Evolutionary conservation across 2,888 invertebrate species (phyloP).

Genomic region (Ornithoptera priamus): DNA sequence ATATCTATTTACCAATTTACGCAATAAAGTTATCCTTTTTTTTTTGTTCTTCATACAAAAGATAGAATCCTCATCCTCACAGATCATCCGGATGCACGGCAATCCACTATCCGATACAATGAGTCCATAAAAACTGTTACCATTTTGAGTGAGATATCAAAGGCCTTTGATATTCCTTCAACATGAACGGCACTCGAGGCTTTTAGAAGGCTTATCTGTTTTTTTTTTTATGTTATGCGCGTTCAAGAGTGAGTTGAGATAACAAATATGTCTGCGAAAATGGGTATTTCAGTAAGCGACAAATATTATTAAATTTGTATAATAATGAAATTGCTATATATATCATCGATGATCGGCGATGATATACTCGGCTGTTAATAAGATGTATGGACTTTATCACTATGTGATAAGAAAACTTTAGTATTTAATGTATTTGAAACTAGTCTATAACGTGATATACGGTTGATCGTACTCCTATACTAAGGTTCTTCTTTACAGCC

Average conservation of each 20-base stretch:
- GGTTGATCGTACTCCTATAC: too few species aligned
- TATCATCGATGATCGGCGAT: background rate
- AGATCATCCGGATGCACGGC: background rate
- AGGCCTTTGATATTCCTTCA: slow-evolving; percentile 16
- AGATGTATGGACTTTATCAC: too few species aligned
- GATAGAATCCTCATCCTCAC: background rate
- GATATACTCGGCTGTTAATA: too few species aligned
- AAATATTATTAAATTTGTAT: background rate
- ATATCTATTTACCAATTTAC: too few species aligned
- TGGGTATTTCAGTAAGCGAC: background rate
- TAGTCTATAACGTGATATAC: too few species aligned
- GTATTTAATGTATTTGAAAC: too few species aligned
- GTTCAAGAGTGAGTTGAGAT: slow-evolving; percentile 4
- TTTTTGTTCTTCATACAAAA: background rate
- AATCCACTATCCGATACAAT: slow-evolving; percentile 3
- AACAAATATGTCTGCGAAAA: slow-evolving; percentile 2
- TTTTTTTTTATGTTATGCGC: slow-evolving; percentile 4
- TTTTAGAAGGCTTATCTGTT: slow-evolving; percentile 19
- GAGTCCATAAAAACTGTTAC: slow-evolving; percentile 5
- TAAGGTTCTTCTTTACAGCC: too few species aligned
- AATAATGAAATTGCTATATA: background rate
- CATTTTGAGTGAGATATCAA: slow-evolving; percentile 15
- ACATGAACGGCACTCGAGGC: slow-evolving; percentile 19
- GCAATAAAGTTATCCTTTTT: background rate
- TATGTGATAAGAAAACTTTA: too few species aligned